Evolutionary conservation across 2,113 vertebrate genomes (phyloP).

Genomic region (Daboia siamensis): DNA sequence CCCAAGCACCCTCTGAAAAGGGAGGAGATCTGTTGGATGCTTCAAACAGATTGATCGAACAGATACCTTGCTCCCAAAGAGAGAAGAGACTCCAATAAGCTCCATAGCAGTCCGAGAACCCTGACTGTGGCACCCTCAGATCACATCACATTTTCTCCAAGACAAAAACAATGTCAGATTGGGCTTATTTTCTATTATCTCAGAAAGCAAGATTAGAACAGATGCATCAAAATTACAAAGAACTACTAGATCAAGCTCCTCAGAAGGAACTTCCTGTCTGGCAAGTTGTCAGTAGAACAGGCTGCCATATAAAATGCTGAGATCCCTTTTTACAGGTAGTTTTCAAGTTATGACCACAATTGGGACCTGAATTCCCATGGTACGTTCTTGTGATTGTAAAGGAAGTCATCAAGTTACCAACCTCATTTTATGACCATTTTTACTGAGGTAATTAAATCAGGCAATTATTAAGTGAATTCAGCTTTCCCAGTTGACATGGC

Average conservation of each 20-base stretch:
- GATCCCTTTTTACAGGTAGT: background rate
- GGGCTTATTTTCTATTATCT: background rate
- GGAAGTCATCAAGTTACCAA: background rate
- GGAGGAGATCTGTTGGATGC: background rate
- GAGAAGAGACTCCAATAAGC: background rate
- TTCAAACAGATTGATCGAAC: background rate
- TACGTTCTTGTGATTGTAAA: background rate
- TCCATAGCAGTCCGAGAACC: background rate
- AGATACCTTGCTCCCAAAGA: background rate
- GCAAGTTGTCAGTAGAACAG: background rate
- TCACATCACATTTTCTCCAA: background rate
- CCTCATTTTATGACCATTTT: background rate
- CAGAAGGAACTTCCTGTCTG: background rate
- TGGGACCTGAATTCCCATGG: background rate
- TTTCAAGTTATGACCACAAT: background rate
- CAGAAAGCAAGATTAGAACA: background rate
- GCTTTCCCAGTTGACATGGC: background rate
- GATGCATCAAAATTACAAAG: background rate
- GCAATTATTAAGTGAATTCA: background rate
- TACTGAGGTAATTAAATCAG: background rate
- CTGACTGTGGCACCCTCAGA: background rate
- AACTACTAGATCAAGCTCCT: background rate
- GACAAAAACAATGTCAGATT: background rate
- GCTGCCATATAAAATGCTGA: background rate
- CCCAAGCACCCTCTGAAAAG: background rate